These are phyloP conservation scores for Probaryconus sp. DNA, from an alignment of 1,140 invertebrate species.

Conservation along the genomic window DNA sequence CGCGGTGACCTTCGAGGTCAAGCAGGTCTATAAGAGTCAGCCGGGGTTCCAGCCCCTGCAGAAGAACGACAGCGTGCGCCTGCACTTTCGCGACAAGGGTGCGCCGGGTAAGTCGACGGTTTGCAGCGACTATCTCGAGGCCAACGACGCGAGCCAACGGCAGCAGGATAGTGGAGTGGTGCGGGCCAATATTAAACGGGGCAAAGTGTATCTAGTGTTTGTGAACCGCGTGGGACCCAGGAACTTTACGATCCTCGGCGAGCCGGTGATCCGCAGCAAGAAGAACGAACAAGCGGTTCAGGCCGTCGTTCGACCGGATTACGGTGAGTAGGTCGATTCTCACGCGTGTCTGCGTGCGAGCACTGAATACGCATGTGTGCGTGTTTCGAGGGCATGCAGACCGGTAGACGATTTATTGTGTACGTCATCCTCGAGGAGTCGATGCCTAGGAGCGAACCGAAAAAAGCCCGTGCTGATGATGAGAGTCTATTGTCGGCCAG, in stretches of 20 bases:
- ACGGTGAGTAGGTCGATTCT: constrained; percentile 78
- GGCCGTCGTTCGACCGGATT: constrained; percentile 80
- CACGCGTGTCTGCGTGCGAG: constrained; percentile 13
- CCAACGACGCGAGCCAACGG: constrained; percentile 46
- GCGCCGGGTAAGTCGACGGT: constrained; percentile 71
- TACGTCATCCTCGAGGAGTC: too few species aligned
- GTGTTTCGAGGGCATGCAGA: constrained; percentile 4
- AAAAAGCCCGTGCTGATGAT: too few species aligned
- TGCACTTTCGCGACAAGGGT: constrained; percentile 78
- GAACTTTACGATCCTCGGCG: constrained; percentile 82
- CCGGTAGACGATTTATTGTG: constrained; percentile 12
- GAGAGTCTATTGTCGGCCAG: too few species aligned
- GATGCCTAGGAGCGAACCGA: too few species aligned
- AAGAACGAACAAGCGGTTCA: constrained; percentile 79
- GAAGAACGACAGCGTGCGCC: constrained; percentile 77
- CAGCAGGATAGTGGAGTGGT: constrained; percentile 75
- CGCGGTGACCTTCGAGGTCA: constrained; percentile 83
- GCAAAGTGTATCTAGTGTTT: constrained; percentile 83
- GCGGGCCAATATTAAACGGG: constrained; percentile 81
- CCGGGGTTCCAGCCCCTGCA: constrained; percentile 77
- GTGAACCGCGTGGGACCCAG: constrained; percentile 82
- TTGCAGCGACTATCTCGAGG: constrained; percentile 64
- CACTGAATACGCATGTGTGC: too few species aligned
- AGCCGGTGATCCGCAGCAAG: constrained; percentile 79
- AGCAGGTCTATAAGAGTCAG: constrained; percentile 81